Evolutionary conservation across 2,888 invertebrate genomes (phyloP), one percentile per base, ranked within the genome.

Genomic region (Melanostoma mellinum): DNA sequence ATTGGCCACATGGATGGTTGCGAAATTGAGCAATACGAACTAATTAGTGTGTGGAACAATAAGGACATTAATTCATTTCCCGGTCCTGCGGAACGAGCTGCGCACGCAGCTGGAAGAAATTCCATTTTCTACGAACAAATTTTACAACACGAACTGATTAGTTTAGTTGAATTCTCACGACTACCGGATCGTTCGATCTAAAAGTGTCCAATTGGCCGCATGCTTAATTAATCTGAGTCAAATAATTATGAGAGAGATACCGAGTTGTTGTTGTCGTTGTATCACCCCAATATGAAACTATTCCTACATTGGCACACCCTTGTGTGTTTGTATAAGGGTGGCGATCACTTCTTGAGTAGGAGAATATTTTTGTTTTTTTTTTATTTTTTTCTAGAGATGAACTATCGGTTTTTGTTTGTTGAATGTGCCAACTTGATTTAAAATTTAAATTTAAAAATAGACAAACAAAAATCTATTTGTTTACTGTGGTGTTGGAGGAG

Each of bases 1-100:
- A 88, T 88, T 0, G 94, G 94, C 92, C 94, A 94, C 38, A 92
- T 87, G 6, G 92, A 92, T 74, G 92, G 92, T 0, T 92, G 92
- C 4, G 92, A 92, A n/a, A 94, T 86, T 0, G 92, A 92, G 86
- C 95, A 94, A 87, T 93, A 94, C 0, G 94, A 93, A 2, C 92
- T 90, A 52, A 95, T 88, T 68, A 95, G 88, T 0, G 93, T 92
- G 85, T 94, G 93, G 72, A 95, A 87, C 0, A 94, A 89, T 6
- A 94, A 92, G 1, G 92, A 88, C 88, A 95, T 94, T 56, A 94
- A 68, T 89, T 90, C 93, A 30, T 89, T 90, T 0, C 89, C 90
- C 52, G 90, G 90, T 6, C 91, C 91, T 38, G 90, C 90, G 61
- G 91, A 91, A 3, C 88, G 86, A 1, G 89, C 89, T 5, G 90